A percentile compares a stretch with the other conserved stretches of the same genome.
phyloP scores from a whole-genome alignment of 1,140 invertebrate species.

The Charaxes varanes region DNA sequence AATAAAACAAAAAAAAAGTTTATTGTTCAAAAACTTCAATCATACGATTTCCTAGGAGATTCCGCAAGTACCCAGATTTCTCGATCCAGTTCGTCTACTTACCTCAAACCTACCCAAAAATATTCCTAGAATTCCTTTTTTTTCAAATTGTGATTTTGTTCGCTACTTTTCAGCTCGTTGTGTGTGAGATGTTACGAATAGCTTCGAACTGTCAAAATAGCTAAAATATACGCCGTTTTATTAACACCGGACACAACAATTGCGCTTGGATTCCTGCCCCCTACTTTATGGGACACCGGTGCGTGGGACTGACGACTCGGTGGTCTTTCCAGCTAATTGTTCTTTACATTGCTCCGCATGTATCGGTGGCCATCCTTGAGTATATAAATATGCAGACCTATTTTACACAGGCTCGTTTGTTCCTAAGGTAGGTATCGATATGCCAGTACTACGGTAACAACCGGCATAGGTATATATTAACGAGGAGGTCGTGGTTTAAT shows the following conservation, averaged over 20 bases:
- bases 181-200: conserved; percentile 49
- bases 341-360: conserved; percentile 16
- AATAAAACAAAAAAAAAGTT: too few species aligned
- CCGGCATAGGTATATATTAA: too few species aligned
- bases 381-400: too few species aligned
- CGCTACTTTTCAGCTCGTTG: conserved; percentile 16
- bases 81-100: too few species aligned
- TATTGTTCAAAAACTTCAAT: too few species aligned
- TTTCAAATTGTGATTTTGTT: too few species aligned
- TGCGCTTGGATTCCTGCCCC: conserved; percentile 60
- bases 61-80: background rate
- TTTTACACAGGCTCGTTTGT: too few species aligned
- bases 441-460: too few species aligned
- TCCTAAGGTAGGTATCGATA: too few species aligned
- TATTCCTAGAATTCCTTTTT: too few species aligned
- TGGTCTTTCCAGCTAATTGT: conserved; percentile 53
- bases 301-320: conserved; percentile 51
- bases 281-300: conserved; percentile 53
- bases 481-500: too few species aligned
- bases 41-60: background rate
- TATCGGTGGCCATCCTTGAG: conserved; percentile 10
- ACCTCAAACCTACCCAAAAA: too few species aligned
- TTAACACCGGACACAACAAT: conserved; percentile 66
- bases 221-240: conserved; percentile 69
- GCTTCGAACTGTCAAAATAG: conserved; percentile 68